phyloP scores from a whole-genome alignment of 2,888 invertebrate genomes.

The Laspeyria flexula region DNA sequence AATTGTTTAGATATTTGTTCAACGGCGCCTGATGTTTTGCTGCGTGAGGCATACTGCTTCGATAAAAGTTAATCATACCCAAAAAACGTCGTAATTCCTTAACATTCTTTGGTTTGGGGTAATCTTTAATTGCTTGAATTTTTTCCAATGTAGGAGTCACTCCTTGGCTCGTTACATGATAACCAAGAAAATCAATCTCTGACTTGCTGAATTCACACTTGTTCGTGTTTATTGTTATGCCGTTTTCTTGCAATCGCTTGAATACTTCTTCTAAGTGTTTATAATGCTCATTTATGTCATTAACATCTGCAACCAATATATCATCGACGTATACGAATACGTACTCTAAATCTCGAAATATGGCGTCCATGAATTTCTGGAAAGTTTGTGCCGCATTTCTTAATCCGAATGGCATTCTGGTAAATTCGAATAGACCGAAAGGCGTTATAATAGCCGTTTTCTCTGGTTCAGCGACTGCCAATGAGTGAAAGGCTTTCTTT shows the following conservation, averaged over 20 bases:
- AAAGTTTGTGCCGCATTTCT: no score
- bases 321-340: no score
- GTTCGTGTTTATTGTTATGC: background rate
- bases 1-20: background rate
- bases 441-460: no score
- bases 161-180: background rate
- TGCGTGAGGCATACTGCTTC: background rate
- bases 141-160: background rate
- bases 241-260: background rate
- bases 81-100: background rate
- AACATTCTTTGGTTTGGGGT: background rate
- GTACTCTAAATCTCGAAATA: no score
- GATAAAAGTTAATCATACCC: constrained; percentile 1
- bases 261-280: background rate
- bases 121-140: background rate
- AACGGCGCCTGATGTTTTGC: background rate
- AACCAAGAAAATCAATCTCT: background rate
- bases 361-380: no score
- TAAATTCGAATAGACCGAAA: no score
- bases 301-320: no score
- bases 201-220: background rate
- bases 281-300: no score
- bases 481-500: no score
- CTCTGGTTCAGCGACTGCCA: no score
- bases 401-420: no score